phyloP scores from a whole-genome alignment of 1,140 invertebrate species.

The Brachionus rubens region DNA sequence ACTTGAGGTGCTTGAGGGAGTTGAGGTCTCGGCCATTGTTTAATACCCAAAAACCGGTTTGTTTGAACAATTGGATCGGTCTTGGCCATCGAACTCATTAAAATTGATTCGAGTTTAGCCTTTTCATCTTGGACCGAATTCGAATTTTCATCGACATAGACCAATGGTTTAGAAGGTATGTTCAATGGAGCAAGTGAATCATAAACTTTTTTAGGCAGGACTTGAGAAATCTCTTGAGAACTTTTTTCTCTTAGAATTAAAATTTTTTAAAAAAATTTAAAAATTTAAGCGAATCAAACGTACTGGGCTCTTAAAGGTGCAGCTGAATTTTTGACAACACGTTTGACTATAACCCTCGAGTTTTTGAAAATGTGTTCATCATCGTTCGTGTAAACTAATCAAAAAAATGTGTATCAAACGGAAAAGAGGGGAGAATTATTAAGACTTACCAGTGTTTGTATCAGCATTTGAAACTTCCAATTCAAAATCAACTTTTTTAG shows the following conservation, averaged over 20 bases:
- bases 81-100: conserved; percentile 35
- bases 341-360: conserved; percentile 33
- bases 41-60: background rate
- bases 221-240: background rate
- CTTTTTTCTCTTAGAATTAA: background rate
- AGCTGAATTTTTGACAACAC: background rate
- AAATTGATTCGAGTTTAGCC: conserved; percentile 32
- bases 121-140: background rate
- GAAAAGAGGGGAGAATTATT: too few relatives aligned
- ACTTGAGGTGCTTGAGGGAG: background rate
- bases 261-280: background rate
- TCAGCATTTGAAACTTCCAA: conserved; percentile 38
- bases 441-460: background rate
- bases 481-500: conserved; percentile 38
- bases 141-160: background rate
- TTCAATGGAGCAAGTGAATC: conserved; percentile 8
- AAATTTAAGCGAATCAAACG: background rate
- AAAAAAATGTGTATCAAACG: background rate
- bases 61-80: conserved; percentile 3
- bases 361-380: conserved; percentile 13
- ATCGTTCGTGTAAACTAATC: background rate
- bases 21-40: background rate
- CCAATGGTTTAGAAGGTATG: conserved; percentile 17
- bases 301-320: conserved; percentile 31
- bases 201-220: background rate